Evolutionary conservation across 2,113 vertebrate genomes (phyloP), one percentile per base, ranked within the genome.

Genomic region (Alectura lathami): DNA sequence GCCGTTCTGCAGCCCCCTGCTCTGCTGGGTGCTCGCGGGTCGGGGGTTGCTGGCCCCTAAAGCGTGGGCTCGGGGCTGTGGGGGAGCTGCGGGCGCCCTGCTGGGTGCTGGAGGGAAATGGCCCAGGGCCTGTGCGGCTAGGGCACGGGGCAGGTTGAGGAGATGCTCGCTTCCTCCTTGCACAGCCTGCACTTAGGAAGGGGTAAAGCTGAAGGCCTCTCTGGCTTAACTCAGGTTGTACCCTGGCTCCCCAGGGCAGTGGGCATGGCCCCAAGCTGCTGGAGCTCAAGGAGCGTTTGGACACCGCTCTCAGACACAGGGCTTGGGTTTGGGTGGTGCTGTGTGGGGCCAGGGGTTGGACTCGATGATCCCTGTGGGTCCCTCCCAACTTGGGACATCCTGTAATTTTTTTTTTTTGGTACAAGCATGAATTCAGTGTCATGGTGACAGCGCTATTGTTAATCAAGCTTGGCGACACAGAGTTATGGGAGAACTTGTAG

Each of bases 391-490:
- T 26, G 23, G 15, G 23, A 5, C 27, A 12, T 62, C 17, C 29
- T 7, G 20, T 57, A 8, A 14, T 57, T 29, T 22, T 67, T 7
- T 60, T n/a, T n/a, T n/a, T n/a, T n/a, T n/a, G n/a, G 11, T 62
- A 24, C 9, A 10, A 11, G 34, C 29, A 9, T 42, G 54, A 11
- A 0, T 64, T 53, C 53, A 27, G 2, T 5, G 24, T 15, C 9
- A 26, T 4, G 0, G 20, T 69, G 48, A 16, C 63, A 26, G 36
- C 3, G 40, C 53, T 14, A 17, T 42, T 18, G 1, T 15, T 18
- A 54, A 3, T 27, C 3, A 0, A 5, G 36, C 24, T 57, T 32
- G 13, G 14, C 2, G 34, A 34, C 68, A 8, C 0, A 3, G 29
- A 22, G 26, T 54, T 64, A 20, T 0, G 3, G 47, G 34, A 42